Base-by-base conservation (phyloP, 2,113 vertebrate species). In the Phoxinus phoxinus region DNA sequence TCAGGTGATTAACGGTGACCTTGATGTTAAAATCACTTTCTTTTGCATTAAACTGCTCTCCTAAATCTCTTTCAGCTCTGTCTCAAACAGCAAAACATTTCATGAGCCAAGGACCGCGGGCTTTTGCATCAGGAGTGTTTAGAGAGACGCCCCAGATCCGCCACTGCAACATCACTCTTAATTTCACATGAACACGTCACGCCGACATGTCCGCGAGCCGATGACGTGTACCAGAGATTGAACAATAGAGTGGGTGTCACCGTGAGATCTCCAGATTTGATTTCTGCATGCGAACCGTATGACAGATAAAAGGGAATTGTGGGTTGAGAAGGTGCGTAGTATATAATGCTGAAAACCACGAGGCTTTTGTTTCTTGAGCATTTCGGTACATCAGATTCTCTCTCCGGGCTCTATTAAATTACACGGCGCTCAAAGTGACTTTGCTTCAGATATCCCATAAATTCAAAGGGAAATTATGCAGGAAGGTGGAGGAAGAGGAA, bases 281-380 rank as follows among this genome's bases (percentile, higher is more conserved):
- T 89, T 87, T 87, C 61, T 82, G 80, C 86, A 56, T 77, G 69
- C 12, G 72, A 83, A 88, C 27, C 80, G 6, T 76, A 30, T 48
- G 79, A 84, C 48, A 84, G 89, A 91, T 90, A 41, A 91, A 89
- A 89, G 63, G 44, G 59, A 88, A 88, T 86, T 81, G 86, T 89
- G 87, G 63, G 78, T 83, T 51, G 73, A 81, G 84, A 37, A 3
- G 81, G 80, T 81, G 85, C 59, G 8, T 3, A 67, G 72, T 25
- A 15, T 48, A 32, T 73, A 84, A 77, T 88, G 79, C 85, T 88
- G 75, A 85, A 90, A 86, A 88, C 84, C 89, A 65, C 12, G 23
- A 51, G 75, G 56, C 9, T 79, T 81, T 75, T 88, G 82, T 89
- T 81, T 84, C 82, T 87, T 59, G 76, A 88, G 86, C 44, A 72